Evolutionary conservation across 2,888 invertebrate species (phyloP), one percentile per base, ranked within the genome.

Genomic region (Polyommatus icarus): DNA sequence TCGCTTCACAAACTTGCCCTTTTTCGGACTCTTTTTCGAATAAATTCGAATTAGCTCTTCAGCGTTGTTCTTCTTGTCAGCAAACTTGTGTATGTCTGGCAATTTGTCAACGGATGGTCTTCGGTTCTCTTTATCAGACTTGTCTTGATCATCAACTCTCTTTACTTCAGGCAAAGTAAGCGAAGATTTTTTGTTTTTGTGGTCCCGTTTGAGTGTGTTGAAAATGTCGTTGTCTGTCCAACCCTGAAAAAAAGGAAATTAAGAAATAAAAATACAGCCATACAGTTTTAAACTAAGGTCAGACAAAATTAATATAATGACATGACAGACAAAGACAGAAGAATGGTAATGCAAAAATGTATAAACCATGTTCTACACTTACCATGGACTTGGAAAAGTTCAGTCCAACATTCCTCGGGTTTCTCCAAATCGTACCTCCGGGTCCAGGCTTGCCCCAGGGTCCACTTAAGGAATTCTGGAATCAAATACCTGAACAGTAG

Each of bases 321-420:
- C 40, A 40, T 40, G 8, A 40, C 10, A 2, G 1, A 8, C 8
- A 40, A 40, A 10, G 40, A 40, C 40, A 40, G 2, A 40, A 40
- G 40, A 40, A 40, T 8, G 10, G 10, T 2, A 10, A 40, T 40
- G 8, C 40, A 40, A 40, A 10, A 40, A 40, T 40, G 40, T 40
- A 40, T 10, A 40, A 10, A 40, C 8, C 40, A 8, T 40, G 40
- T 40, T 40, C 40, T 40, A 40, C 12, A 32, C 40, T 59, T 95
- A 97, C 97, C 96, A 97, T 95, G 82, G 97, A 97, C 88, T 96
- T 95, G 84, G 96, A 95, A 94, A 97, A 97, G 90, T 96, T 95
- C 83, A 95, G 90, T 85, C 97, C 97, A 84, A 96, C 94, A 86
- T 95, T 93, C 84, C 95, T 95, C 80, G 96, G 97, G 90, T 96